Base-by-base conservation (phyloP, 2,888 invertebrate genomes). In the Nomada goodeniana region DNA sequence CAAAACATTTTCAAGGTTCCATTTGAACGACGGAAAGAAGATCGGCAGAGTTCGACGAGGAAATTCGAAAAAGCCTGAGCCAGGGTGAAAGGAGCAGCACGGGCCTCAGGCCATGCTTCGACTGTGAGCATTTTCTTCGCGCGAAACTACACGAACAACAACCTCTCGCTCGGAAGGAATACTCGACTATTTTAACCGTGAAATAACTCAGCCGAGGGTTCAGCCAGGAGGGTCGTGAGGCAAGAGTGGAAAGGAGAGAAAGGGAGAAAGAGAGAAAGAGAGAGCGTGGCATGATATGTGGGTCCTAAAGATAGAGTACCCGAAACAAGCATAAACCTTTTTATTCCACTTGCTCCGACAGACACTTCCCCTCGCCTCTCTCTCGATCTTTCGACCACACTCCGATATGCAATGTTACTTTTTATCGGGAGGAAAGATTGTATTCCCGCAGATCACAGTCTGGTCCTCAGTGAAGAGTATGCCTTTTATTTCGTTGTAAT, bases 101-200 rank as follows among this genome's bases (percentile, higher is more conserved):
- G 26, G 65, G n/a, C 23, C 63, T 42, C 42, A 36, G 52, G 67
- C 26, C 64, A 60, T 73, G 77, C 73, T 78, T 60, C 63, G 74
- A 59, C 67, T 59, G 36, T 11, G 64, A 82, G 78, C 52, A 85
- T 80, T 83, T 78, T 78, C 82, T 76, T 76, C 80, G 80, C 73
- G 79, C 76, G 85, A 87, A 88, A 85, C 79, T 76, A 78, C 78
- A 68, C 80, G 82, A 83, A 67, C 77, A 70, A 70, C 74, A 69
- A 76, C 70, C 86, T 88, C 78, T 83, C 82, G 78, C 83, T 87
- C 82, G 83, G 83, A 82, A 89, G 88, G 83, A 88, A 84, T 89
- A 89, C 90, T 91, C 89, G 91, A 91, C 92, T 92, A 92, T 92
- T 92, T 92, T 92, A 92, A 91, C 92, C 91, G 90, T 92, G 91